phyloP scores from a whole-genome alignment of 2,888 invertebrate genomes.

The Apodemia hepburni region DNA sequence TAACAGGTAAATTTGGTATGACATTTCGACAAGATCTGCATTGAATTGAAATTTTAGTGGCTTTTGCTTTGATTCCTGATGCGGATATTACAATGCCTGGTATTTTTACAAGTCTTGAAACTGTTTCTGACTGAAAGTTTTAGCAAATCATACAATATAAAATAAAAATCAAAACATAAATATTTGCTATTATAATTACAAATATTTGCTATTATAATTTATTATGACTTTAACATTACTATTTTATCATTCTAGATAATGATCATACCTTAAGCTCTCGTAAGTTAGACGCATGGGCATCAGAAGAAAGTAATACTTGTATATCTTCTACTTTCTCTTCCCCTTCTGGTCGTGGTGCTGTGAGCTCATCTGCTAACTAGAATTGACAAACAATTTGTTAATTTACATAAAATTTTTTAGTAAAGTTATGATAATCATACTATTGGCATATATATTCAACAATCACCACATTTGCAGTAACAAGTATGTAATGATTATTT shows the following conservation, averaged over 20 bases:
- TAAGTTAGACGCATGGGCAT: slow-evolving; percentile 89
- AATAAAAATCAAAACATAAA: neutral
- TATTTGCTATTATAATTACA: too few relatives aligned
- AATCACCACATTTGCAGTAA: too few relatives aligned
- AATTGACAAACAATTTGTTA: slow-evolving; percentile 17
- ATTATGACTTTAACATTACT: too few relatives aligned
- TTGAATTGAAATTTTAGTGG: slow-evolving; percentile 96
- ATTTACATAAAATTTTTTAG: too few relatives aligned
- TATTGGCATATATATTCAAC: too few relatives aligned
- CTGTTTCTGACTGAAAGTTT: slow-evolving; percentile 90
- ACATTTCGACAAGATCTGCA: slow-evolving; percentile 96
- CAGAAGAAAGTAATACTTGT: slow-evolving; percentile 93
- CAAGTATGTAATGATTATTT: too few relatives aligned
- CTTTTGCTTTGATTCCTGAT: slow-evolving; percentile 96
- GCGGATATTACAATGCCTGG: slow-evolving; percentile 97
- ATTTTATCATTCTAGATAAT: neutral
- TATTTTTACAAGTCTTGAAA: slow-evolving; percentile 95
- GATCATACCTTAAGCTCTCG: slow-evolving; percentile 89
- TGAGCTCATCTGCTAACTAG: slow-evolving; percentile 95
- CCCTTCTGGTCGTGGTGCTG: slow-evolving; percentile 93
- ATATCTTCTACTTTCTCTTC: slow-evolving; percentile 95
- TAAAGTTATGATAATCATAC: too few relatives aligned
- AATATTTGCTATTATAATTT: too few relatives aligned
- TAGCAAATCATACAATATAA: slow-evolving; percentile 19
- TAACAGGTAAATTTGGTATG: slow-evolving; percentile 93